Conservation (phyloP, 1,140 invertebrate genomes). For the Dendrolimus kikuchii region DNA sequence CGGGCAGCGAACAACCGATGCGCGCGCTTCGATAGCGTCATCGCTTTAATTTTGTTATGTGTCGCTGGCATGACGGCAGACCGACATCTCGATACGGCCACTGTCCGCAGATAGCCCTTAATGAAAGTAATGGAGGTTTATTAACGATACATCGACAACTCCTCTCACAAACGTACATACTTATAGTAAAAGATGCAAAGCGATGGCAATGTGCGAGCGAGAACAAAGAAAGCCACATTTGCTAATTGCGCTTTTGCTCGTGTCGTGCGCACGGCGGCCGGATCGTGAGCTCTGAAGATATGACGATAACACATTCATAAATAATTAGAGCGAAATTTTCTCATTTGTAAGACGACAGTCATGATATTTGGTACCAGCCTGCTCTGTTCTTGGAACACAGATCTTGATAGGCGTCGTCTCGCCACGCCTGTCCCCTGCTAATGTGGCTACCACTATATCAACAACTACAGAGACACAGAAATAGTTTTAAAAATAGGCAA, state of each 20-base stretch:
- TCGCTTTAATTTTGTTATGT: conserved; percentile 66
- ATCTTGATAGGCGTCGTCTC: conserved; percentile 61
- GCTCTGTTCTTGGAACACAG: conserved; percentile 58
- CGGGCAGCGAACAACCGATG: conserved; percentile 30
- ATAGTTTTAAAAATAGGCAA: too few relatives aligned
- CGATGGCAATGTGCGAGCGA: conserved; percentile 58
- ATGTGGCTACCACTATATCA: conserved; percentile 32
- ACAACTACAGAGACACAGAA: conserved; percentile 1
- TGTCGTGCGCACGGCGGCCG: conserved; percentile 64
- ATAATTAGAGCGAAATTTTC: conserved; percentile 73
- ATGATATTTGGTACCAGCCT: conserved; percentile 68
- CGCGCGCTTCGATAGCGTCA: conserved; percentile 62
- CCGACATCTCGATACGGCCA: conserved; percentile 51
- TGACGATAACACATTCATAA: conserved; percentile 72
- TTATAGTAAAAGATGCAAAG: conserved; percentile 57
- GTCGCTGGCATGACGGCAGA: conserved; percentile 58
- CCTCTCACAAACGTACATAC: conserved; percentile 33
- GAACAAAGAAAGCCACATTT: conserved; percentile 71
- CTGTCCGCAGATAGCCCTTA: conserved; percentile 64
- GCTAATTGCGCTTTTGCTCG: conserved; percentile 70
- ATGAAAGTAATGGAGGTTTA: conserved; percentile 71
- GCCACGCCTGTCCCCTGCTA: conserved; percentile 59
- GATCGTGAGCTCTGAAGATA: conserved; percentile 68
- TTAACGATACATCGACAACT: conserved; percentile 58
- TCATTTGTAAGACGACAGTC: conserved; percentile 70